Conservation (phyloP, 2,113 vertebrate species). For the Nothoprocta pentlandii region DNA sequence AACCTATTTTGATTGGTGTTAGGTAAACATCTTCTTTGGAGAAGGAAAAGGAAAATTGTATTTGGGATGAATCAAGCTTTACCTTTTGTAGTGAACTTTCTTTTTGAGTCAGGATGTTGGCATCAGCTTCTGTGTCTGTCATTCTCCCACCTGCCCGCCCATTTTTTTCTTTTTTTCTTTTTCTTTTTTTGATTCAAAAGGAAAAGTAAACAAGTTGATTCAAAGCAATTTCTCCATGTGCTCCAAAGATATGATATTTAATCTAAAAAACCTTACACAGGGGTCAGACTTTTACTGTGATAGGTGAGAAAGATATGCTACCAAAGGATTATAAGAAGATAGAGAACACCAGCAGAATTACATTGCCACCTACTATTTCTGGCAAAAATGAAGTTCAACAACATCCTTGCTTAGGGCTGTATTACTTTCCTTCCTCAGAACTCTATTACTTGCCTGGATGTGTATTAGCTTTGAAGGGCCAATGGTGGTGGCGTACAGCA, state of each 20-base stretch:
- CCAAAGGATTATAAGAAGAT: neutral
- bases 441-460: neutral
- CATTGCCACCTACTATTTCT: slow-evolving; percentile 4
- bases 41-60: neutral
- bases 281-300: neutral
- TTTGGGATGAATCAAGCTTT: neutral
- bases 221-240: neutral
- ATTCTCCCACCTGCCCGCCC: neutral
- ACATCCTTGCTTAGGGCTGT: slow-evolving; percentile 10
- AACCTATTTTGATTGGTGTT: neutral
- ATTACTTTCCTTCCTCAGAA: slow-evolving; percentile 41
- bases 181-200: neutral
- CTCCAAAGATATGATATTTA: neutral
- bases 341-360: slow-evolving; percentile 32
- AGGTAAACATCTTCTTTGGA: neutral
- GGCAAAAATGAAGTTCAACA: slow-evolving; percentile 30
- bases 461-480: slow-evolving; percentile 39
- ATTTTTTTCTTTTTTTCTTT: neutral
- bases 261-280: slow-evolving; percentile 31
- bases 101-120: neutral
- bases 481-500: neutral
- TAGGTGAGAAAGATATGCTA: slow-evolving; percentile 35
- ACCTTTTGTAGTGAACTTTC: neutral
- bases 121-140: neutral
- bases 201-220: slow-evolving; percentile 14